Percentiles rank a stretch among this genome's conserved stretches.
phyloP scores from a whole-genome alignment of 53 echinoderm and acorn worm genomes.

The Hippasteria phrygiana region DNA sequence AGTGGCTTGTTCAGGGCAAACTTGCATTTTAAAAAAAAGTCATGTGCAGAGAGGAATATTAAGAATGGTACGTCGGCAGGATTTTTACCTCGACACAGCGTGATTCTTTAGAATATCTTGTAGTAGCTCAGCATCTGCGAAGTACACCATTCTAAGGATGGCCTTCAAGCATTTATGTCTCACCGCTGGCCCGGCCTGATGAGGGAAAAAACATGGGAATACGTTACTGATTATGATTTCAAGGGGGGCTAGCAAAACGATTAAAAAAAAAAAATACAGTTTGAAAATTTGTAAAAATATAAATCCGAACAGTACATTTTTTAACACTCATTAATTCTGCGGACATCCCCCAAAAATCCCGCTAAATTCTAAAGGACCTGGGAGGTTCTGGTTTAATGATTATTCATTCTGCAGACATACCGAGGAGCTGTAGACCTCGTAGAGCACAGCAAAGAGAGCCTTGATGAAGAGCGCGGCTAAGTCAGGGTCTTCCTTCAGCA shows the following conservation, averaged over 20 bases:
- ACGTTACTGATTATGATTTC: no score
- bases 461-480: conserved; percentile 93
- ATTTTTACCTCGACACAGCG: conserved; percentile 98
- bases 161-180: conserved; percentile 98
- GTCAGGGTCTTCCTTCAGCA: conserved; percentile 89
- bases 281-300: no score
- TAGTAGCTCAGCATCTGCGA: conserved; percentile 90
- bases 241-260: no score
- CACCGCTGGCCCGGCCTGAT: conserved; percentile 98
- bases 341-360: no score
- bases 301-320: no score
- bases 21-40: no score
- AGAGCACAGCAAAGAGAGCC: conserved; percentile 96
- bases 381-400: not conserved
- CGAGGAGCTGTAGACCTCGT: conserved; percentile 99
- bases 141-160: conserved; percentile 95
- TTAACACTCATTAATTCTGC: no score
- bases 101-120: conserved; percentile 91
- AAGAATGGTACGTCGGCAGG: no score
- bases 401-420: conserved; percentile 60
- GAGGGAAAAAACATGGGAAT: not conserved
- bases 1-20: no score
- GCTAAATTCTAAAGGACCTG: conserved; percentile 6
- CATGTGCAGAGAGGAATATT: no score
- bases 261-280: no score